A percentile compares a stretch with the other conserved stretches of the same genome.
Evolutionary conservation across 2,113 vertebrate species (phyloP).

Genomic region (Dicaeum eximium): DNA sequence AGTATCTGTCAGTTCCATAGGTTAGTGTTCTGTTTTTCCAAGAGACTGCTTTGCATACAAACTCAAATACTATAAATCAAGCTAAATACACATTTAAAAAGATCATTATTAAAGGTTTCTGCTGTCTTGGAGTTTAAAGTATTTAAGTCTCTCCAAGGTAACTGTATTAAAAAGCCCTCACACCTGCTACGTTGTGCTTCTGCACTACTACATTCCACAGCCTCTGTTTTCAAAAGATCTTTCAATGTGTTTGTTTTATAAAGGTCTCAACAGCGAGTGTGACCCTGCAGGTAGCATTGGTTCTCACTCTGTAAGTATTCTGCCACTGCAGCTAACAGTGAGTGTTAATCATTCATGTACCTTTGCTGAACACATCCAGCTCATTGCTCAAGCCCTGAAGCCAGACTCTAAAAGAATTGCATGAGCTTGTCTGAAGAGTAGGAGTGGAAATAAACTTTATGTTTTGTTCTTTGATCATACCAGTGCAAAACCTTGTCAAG

Average conservation of each 20-base stretch:
- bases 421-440: neutral
- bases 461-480: neutral
- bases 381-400: neutral
- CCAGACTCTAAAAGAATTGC: neutral
- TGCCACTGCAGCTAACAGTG: neutral
- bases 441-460: neutral
- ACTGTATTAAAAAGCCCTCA: neutral
- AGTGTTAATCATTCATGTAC: neutral
- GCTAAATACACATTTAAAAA: neutral
- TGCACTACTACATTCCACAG: neutral
- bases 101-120: neutral
- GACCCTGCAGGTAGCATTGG: constrained; percentile 74
- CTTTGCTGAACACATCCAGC: neutral
- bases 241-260: neutral
- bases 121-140: neutral
- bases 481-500: neutral
- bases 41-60: neutral
- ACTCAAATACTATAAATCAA: neutral
- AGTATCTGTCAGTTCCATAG: neutral
- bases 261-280: constrained; percentile 70
- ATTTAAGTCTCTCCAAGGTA: neutral
- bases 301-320: constrained; percentile 76
- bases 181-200: neutral
- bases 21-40: neutral
- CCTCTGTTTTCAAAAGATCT: neutral